A percentile compares a stretch with the other conserved stretches of the same genome.
Conservation (phyloP, 2,888 invertebrate species). For the Busseola fusca region DNA sequence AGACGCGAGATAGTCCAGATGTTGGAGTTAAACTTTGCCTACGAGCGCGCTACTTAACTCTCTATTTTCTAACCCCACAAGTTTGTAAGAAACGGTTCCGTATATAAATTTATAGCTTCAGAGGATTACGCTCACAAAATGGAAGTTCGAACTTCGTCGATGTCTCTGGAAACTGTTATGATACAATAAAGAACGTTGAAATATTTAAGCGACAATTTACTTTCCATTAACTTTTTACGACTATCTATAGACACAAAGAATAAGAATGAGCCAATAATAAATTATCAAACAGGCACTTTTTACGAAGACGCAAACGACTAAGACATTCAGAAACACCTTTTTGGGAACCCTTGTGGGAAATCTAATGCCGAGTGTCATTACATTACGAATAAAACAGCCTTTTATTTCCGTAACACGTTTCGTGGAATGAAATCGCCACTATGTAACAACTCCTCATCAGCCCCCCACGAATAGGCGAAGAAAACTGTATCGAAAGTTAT, state of each 20-base stretch:
- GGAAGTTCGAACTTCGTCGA: constrained; percentile 53
- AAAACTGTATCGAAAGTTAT: constrained; percentile 74
- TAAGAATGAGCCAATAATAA: constrained; percentile 47
- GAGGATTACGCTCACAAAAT: constrained; percentile 59
- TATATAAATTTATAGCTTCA: constrained; percentile 70
- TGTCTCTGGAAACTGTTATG: constrained; percentile 59
- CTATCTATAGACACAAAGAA: constrained; percentile 35
- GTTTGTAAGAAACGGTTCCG: constrained; percentile 68
- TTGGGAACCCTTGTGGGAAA: constrained; percentile 59
- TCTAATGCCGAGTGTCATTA: constrained; percentile 63
- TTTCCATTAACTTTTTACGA: constrained; percentile 38
- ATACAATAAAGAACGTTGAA: constrained; percentile 36
- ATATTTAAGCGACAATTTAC: constrained; percentile 40
- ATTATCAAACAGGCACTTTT: constrained; percentile 51
- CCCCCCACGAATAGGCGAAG: constrained; percentile 65
- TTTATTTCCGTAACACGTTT: constrained; percentile 71
- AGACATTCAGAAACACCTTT: constrained; percentile 55
- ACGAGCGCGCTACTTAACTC: constrained; percentile 66
- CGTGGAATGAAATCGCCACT: constrained; percentile 66
- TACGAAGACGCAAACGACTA: constrained; percentile 52
- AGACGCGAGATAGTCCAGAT: constrained; percentile 72
- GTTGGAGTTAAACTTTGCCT: constrained; percentile 73
- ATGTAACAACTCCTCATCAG: constrained; percentile 66
- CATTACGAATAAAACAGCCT: constrained; percentile 64
- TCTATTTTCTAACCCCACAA: constrained; percentile 73